These are phyloP conservation scores for Sitodiplosis mosellana DNA, from an alignment of 1,140 invertebrate species.

Conservation along the genomic window DNA sequence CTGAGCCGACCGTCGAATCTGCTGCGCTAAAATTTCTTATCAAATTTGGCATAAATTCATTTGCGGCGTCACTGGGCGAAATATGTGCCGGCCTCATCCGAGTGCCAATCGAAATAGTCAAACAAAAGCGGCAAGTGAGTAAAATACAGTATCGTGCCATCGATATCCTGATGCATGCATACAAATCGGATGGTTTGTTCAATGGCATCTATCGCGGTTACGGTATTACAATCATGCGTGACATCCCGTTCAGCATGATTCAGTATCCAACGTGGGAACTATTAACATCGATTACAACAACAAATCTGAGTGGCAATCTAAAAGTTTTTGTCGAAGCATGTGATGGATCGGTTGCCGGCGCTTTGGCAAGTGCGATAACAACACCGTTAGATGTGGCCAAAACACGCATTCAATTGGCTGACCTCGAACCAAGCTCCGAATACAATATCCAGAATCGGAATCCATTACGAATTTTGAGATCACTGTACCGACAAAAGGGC, in stretches of 20 bases:
- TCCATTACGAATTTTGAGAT: slow-evolving; percentile 30
- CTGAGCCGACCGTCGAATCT: slow-evolving; percentile 34
- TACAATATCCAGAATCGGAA: slow-evolving; percentile 25
- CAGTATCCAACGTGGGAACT: slow-evolving; percentile 93
- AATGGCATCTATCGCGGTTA: slow-evolving; percentile 80
- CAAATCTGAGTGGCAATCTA: slow-evolving; percentile 27
- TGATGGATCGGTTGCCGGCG: slow-evolving; percentile 71
- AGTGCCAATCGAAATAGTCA: slow-evolving; percentile 88
- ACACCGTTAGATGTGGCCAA: slow-evolving; percentile 95
- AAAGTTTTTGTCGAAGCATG: slow-evolving; percentile 39
- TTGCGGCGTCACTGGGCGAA: slow-evolving; percentile 70
- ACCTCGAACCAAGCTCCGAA: slow-evolving; percentile 28
- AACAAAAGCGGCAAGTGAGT: slow-evolving; percentile 75
- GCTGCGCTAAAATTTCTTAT: slow-evolving; percentile 35
- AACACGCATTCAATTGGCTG: slow-evolving; percentile 85
- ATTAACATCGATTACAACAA: slow-evolving; percentile 47
- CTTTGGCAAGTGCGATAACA: slow-evolving; percentile 61
- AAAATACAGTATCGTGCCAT: slow-evolving; percentile 24
- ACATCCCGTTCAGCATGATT: slow-evolving; percentile 89
- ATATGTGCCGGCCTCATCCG: slow-evolving; percentile 61
- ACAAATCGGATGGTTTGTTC: slow-evolving; percentile 40
- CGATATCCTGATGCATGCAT: slow-evolving; percentile 37
- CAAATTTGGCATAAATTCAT: slow-evolving; percentile 63
- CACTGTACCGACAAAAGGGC: slow-evolving; percentile 45
- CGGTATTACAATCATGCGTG: slow-evolving; percentile 70